Conservation (phyloP, 2,888 invertebrate genomes). For the Beris chalybata region DNA sequence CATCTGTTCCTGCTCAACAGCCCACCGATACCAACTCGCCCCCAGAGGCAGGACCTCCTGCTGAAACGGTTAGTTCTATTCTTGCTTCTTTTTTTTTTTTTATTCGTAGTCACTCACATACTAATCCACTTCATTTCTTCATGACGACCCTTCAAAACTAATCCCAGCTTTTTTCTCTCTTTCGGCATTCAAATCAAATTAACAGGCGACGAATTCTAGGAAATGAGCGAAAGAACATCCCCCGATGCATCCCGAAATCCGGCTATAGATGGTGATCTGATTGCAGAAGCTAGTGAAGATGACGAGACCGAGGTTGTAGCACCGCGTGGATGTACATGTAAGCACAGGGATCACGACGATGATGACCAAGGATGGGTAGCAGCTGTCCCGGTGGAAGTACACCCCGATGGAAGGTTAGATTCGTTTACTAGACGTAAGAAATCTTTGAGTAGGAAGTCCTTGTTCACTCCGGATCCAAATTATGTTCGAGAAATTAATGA, state of each 20-base stretch:
- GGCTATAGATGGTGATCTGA: slow-evolving; percentile 26
- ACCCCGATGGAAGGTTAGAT: slow-evolving; percentile 26
- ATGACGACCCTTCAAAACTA: slow-evolving; percentile 6
- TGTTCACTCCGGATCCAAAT: neutral
- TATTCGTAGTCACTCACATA: neutral
- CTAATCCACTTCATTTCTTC: slow-evolving; percentile 9
- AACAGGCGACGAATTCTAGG: slow-evolving; percentile 33
- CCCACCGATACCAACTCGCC: neutral
- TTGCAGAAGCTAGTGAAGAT: slow-evolving; percentile 22
- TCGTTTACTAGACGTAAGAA: neutral
- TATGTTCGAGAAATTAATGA: slow-evolving; percentile 20
- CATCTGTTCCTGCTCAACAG: neutral
- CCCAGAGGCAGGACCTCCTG: neutral
- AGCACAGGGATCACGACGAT: slow-evolving; percentile 1
- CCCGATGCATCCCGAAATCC: neutral
- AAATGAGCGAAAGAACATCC: slow-evolving; percentile 22
- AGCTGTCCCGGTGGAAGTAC: slow-evolving; percentile 10
- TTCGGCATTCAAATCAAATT: slow-evolving; percentile 26
- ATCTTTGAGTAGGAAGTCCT: neutral
- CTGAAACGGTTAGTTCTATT: neutral
- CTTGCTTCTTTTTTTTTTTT: neutral
- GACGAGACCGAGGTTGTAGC: neutral
- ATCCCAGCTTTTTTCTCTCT: slow-evolving; percentile 12
- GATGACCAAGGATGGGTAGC: slow-evolving; percentile 7
- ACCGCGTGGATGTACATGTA: slow-evolving; percentile 1